Conservation (phyloP, 2,888 invertebrate species). For the Ormyrus labotus region DNA sequence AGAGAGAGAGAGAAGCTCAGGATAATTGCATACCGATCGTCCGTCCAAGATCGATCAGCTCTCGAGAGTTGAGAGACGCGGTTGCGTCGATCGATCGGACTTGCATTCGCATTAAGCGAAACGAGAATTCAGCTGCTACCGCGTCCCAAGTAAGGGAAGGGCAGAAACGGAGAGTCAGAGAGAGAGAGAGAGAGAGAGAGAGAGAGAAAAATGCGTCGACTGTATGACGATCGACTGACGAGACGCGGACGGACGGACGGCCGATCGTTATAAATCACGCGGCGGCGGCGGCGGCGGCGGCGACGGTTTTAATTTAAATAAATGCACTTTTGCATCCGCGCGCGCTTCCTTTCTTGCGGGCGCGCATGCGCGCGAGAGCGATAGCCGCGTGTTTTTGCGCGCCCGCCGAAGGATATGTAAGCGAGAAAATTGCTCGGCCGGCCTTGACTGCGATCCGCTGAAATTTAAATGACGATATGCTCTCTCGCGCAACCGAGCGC, state of each 20-base stretch:
- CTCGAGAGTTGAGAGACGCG: not conserved
- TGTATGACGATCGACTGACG: constrained; percentile 43
- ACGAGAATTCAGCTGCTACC: constrained; percentile 48
- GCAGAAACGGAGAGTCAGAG: too few relatives aligned
- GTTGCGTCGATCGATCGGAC: constrained; percentile 34
- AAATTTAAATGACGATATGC: too few relatives aligned
- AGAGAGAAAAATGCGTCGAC: constrained; percentile 13
- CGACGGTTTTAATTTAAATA: constrained; percentile 42
- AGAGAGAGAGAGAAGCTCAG: constrained; percentile 11
- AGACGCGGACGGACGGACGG: constrained; percentile 21
- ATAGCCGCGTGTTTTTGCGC: too few relatives aligned
- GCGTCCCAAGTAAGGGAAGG: not conserved
- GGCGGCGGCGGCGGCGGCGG: not conserved
- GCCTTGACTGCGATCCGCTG: too few relatives aligned
- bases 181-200: not conserved
- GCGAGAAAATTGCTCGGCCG: too few relatives aligned
- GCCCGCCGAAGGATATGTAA: too few relatives aligned
- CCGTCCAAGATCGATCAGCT: constrained; percentile 46
- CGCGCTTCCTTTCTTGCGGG: too few relatives aligned
- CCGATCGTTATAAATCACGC: constrained; percentile 54
- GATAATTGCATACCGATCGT: constrained; percentile 55
- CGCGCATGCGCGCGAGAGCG: too few relatives aligned
- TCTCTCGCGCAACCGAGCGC: too few relatives aligned
- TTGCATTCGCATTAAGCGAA: constrained; percentile 48
- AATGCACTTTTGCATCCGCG: constrained; percentile 26